A percentile compares a stretch with the other conserved stretches of the same genome.
Evolutionary conservation across 2,113 vertebrate genomes (phyloP).

Genomic region (Anas platyrhynchos): DNA sequence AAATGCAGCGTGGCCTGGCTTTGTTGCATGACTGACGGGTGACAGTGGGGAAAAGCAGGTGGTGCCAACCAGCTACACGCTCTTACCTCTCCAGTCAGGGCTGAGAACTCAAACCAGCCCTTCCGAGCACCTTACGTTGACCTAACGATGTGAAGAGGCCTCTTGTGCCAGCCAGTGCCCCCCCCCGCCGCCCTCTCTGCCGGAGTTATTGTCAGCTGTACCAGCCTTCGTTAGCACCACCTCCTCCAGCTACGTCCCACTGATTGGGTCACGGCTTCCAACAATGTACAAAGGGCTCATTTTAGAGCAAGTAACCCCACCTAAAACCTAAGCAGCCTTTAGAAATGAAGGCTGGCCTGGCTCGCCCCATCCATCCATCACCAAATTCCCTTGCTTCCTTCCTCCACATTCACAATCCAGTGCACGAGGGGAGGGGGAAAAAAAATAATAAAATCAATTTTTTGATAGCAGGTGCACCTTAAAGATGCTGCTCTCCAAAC

Average conservation of each 20-base stretch:
- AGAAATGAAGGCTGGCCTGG: slow-evolving; percentile 6
- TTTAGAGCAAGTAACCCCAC: slow-evolving; percentile 61
- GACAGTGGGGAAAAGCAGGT: not conserved
- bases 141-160: not conserved
- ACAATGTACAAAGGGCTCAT: slow-evolving; percentile 77
- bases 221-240: slow-evolving; percentile 60
- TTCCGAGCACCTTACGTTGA: not conserved
- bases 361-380: not conserved
- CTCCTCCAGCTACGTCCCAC: slow-evolving; percentile 61
- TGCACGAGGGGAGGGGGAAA: not conserved
- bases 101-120: not conserved
- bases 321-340: slow-evolving; percentile 13
- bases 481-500: not conserved
- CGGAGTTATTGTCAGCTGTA: slow-evolving; percentile 42
- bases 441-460: not conserved
- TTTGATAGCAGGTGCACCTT: not conserved
- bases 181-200: not conserved
- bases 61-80: not conserved
- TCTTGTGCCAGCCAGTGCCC: slow-evolving; percentile 18
- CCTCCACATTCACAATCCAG: not conserved
- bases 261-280: slow-evolving; percentile 57
- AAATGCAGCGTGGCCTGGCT: not conserved
- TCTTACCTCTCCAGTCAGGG: not conserved
- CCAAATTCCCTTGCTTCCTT: not conserved
- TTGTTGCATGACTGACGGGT: not conserved